Evolutionary conservation across 2,888 invertebrate species (phyloP), one percentile per base, ranked within the genome.

Genomic region (Microchrysa polita): DNA sequence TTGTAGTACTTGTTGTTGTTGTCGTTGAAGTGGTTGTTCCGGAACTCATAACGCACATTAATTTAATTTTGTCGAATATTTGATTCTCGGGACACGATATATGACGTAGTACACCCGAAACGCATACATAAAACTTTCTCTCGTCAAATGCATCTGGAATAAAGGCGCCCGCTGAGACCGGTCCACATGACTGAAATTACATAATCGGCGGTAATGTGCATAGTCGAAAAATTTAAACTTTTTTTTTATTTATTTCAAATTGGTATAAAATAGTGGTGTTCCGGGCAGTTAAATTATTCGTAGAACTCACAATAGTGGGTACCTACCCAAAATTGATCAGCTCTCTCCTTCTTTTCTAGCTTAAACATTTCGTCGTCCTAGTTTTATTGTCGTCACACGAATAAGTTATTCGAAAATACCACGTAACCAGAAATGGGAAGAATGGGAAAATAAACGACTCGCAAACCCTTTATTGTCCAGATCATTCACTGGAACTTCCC

Each of bases 111-210:
- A 20, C 42, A 12, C 69, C 69, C n/a, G 34, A 14, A 18, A 69
- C 40, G 42, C 69, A 69, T 10, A 69, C 69, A 18, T 69, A 69
- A 20, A 55, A 69, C 40, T 57, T 69, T 20, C 4, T 40, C 5
- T 69, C 20, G 18, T 69, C 22, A 20, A 69, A 69, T 40, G 34
- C 16, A 20, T 69, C 69, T 1, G 69, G 69, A 12, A 69, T 40
- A 1, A 67, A 1, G 1, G 16, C 67, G n/a, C 67, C 67, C 16
- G 44, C 22, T 5, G 65, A 22, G 1, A 22, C 12, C 12, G 27
- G 22, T 2, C 67, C 67, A n/a, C 67, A 67, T 10, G 52, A 2
- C 61, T 61, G 5, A 48, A 48, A 48, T 12, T 12, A 42, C 42
- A 9, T 42, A n/a, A n/a, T n/a, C n/a, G n/a, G n/a, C n/a, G 42